Conservation (phyloP, 2,797 vertebrate genomes). For the Otus scops region DNA sequence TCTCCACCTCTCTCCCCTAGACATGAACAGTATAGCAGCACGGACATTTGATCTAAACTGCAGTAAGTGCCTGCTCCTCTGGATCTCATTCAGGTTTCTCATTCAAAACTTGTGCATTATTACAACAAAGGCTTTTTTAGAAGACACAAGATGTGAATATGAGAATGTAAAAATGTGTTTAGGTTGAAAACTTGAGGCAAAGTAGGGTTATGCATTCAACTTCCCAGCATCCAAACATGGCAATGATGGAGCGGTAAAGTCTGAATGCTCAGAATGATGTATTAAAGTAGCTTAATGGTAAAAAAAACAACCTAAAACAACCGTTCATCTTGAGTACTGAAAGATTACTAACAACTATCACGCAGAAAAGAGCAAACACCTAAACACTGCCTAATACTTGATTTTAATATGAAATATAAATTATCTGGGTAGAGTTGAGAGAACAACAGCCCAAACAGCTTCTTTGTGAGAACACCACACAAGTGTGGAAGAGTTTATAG, state of each 20-base stretch:
- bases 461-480: neutral
- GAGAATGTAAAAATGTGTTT: neutral
- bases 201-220: neutral
- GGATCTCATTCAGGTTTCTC: neutral
- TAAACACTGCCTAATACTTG: neutral
- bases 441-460: neutral
- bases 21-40: neutral
- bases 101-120: neutral
- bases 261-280: neutral
- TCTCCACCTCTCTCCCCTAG: neutral
- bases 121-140: neutral
- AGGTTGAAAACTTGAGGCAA: neutral
- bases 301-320: neutral
- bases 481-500: neutral
- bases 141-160: neutral
- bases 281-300: neutral
- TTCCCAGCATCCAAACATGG: neutral
- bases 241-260: neutral
- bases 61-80: neutral
- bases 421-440: neutral
- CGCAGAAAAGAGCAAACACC: neutral
- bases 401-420: neutral
- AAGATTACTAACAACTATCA: neutral
- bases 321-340: neutral
- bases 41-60: neutral